These are phyloP conservation scores for Caenorhabditis remanei DNA, from an alignment of 1,140 invertebrate species.

Conservation along the genomic window DNA sequence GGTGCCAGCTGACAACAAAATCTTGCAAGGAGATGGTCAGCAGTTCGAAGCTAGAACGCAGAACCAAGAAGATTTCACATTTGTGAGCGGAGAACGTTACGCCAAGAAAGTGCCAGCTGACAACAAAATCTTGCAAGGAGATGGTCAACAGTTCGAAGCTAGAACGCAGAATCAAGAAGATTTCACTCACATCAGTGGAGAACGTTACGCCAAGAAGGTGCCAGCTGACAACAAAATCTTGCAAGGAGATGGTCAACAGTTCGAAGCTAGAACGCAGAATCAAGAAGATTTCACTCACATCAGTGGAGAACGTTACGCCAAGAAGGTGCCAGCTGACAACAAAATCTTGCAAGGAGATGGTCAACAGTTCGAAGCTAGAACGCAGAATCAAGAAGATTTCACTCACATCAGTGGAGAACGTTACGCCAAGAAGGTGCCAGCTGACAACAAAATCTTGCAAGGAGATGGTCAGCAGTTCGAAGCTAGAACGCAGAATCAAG, in stretches of 20 bases:
- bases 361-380: conserved; percentile 32
- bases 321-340: conserved; percentile 16
- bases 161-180: conserved; percentile 40
- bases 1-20: conserved; percentile 21
- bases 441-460: conserved; percentile 23
- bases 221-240: conserved; percentile 37
- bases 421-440: conserved; percentile 12
- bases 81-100: neutral
- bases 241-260: conserved; percentile 41
- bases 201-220: conserved; percentile 16
- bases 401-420: conserved; percentile 19
- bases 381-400: conserved; percentile 47
- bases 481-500: conserved; percentile 42
- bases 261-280: conserved; percentile 29
- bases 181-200: conserved; percentile 26
- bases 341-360: conserved; percentile 46
- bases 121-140: conserved; percentile 42
- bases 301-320: conserved; percentile 19
- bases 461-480: conserved; percentile 45
- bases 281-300: conserved; percentile 49
- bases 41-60: conserved; percentile 34
- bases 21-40: conserved; percentile 37
- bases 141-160: conserved; percentile 47
- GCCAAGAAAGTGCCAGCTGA: conserved; percentile 9
- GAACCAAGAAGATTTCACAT: conserved; percentile 37